These are phyloP conservation scores for Saccostrea glomerata DNA, from an alignment of 1,140 invertebrate genomes.

Conservation along the genomic window DNA sequence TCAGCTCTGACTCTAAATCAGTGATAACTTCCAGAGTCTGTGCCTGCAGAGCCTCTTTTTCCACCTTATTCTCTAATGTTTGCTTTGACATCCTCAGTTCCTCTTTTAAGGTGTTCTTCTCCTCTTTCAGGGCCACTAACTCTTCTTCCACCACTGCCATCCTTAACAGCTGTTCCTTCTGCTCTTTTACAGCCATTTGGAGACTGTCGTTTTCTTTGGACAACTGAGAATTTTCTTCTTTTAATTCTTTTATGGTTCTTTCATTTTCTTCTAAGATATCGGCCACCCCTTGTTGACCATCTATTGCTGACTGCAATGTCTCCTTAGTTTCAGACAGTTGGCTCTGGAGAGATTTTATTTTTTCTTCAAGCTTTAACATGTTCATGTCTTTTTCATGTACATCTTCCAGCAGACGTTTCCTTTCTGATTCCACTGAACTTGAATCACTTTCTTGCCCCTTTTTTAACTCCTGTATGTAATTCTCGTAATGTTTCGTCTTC, in stretches of 20 bases:
- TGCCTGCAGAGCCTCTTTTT: slow-evolving; percentile 24
- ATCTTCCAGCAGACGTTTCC: slow-evolving; percentile 59
- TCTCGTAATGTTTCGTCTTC: slow-evolving; percentile 65
- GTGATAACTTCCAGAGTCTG: slow-evolving; percentile 59
- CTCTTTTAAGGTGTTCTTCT: slow-evolving; percentile 27
- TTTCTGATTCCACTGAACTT: slow-evolving; percentile 56
- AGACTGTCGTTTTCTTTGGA: slow-evolving; percentile 42
- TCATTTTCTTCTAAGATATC: slow-evolving; percentile 55
- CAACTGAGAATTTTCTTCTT: slow-evolving; percentile 49
- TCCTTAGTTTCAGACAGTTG: slow-evolving; percentile 56
- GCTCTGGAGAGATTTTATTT: slow-evolving; percentile 53
- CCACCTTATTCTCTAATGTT: slow-evolving; percentile 43
- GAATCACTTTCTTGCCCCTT: slow-evolving; percentile 56
- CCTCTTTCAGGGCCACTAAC: slow-evolving; percentile 37
- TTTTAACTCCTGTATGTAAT: slow-evolving; percentile 66
- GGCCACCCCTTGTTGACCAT: slow-evolving; percentile 50
- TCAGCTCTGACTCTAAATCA: slow-evolving; percentile 62
- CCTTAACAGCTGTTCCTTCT: slow-evolving; percentile 50
- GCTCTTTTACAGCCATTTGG: slow-evolving; percentile 42
- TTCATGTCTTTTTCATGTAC: slow-evolving; percentile 66
- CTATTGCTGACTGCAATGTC: slow-evolving; percentile 49
- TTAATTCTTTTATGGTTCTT: slow-evolving; percentile 46
- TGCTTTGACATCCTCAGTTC: slow-evolving; percentile 50
- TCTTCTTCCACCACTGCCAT: slow-evolving; percentile 48
- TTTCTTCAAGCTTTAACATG: slow-evolving; percentile 58